A percentile compares a stretch with the other conserved stretches of the same genome.
Evolutionary conservation across 92 coral and sea anemone genomes (phyloP).

Genomic region (Siderastrea siderea): DNA sequence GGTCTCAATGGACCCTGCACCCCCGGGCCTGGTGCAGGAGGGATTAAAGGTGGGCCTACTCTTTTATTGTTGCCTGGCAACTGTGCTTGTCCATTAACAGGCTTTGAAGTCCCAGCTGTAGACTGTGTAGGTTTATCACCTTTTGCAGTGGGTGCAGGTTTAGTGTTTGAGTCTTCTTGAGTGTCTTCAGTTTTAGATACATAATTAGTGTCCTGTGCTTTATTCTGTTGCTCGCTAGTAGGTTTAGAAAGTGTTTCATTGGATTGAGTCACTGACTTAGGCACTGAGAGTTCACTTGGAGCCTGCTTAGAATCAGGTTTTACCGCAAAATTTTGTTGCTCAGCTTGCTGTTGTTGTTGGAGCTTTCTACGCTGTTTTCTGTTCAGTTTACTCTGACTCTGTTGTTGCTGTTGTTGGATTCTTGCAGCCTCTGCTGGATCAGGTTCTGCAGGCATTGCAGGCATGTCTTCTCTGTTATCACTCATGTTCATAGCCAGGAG

Average conservation of each 20-base stretch:
- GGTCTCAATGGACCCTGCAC: constrained; percentile 84
- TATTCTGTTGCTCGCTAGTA: constrained; percentile 16
- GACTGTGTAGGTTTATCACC: constrained; percentile 26
- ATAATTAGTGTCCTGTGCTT: constrained; percentile 1
- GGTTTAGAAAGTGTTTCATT: constrained; percentile 25
- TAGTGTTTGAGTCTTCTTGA: constrained; percentile 23
- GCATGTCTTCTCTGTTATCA: constrained; percentile 44
- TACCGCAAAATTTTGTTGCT: constrained; percentile 39
- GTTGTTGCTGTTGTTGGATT: constrained; percentile 68
- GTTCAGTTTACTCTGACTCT: constrained; percentile 80
- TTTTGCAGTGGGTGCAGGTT: constrained; percentile 37
- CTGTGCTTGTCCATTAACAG: constrained; percentile 52
- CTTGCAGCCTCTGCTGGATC: constrained; percentile 79
- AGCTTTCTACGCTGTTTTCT: constrained; percentile 95
- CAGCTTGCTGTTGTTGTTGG: constrained; percentile 74
- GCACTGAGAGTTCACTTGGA: constrained; percentile 38
- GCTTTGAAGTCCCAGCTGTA: constrained; percentile 35
- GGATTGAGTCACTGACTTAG: constrained; percentile 20
- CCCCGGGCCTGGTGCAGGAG: constrained; percentile 72
- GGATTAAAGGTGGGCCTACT: constrained; percentile 43
- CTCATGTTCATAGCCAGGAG: constrained; percentile 81
- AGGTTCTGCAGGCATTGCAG: constrained; percentile 61
- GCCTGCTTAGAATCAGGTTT: constrained; percentile 47
- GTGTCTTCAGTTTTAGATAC: constrained; percentile 39
- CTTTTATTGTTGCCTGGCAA: constrained; percentile 37